These are phyloP conservation scores for Caenorhabditis virilis DNA, from an alignment of 2,888 invertebrate genomes.

Conservation along the genomic window DNA sequence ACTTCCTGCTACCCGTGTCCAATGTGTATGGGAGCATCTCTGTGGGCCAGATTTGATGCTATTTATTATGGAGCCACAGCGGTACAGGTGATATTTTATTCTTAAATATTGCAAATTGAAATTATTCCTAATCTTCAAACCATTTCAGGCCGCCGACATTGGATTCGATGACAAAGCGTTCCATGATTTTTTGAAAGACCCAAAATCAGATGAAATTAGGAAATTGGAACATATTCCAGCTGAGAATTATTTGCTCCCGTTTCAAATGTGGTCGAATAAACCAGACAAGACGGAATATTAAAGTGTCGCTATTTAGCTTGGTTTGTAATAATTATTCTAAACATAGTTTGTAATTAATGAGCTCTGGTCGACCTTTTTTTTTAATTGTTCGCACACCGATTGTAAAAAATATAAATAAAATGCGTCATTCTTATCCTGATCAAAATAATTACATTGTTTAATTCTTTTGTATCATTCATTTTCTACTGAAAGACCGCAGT, in stretches of 20 bases:
- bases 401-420: too few relatives aligned
- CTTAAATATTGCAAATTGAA: neutral
- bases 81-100: slow-evolving; percentile 45
- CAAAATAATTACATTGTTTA: too few relatives aligned
- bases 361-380: too few relatives aligned
- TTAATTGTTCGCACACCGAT: too few relatives aligned
- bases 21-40: slow-evolving; percentile 62
- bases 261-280: slow-evolving; percentile 56
- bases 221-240: slow-evolving; percentile 50
- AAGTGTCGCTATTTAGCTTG: too few relatives aligned
- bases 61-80: slow-evolving; percentile 63
- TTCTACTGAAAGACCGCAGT: too few relatives aligned
- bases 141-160: slow-evolving; percentile 55
- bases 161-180: slow-evolving; percentile 64
- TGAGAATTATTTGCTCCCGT: slow-evolving; percentile 49
- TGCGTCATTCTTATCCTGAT: too few relatives aligned
- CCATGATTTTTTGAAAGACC: slow-evolving; percentile 62
- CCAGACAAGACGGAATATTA: slow-evolving; percentile 52
- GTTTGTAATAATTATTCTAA: too few relatives aligned
- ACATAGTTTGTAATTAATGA: too few relatives aligned
- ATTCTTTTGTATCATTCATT: too few relatives aligned
- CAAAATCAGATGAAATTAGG: slow-evolving; percentile 46
- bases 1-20: slow-evolving; percentile 66
- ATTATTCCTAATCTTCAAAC: too few relatives aligned
- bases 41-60: slow-evolving; percentile 60